Evolutionary conservation across 2,888 invertebrate genomes (phyloP), one percentile per base, ranked within the genome.

Genomic region (Conus canariensis): DNA sequence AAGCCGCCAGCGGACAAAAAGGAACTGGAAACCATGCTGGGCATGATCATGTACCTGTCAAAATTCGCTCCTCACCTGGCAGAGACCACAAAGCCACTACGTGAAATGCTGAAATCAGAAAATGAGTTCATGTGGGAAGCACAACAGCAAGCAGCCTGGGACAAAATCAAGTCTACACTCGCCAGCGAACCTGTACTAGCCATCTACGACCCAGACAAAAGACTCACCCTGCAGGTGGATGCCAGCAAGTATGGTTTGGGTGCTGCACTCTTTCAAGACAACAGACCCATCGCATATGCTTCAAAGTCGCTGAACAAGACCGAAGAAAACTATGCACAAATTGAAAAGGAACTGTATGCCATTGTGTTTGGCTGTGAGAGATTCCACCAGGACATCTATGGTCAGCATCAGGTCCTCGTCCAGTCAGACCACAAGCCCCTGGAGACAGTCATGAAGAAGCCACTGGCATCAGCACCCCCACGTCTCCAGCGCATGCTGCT

Each of bases 11-110:
- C 9, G 80, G 85, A 91, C 45, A 88, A 82, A 25, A 88, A 88
- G 59, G 90, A 88, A 16, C 82, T 91, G 25, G 59, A 89, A 77
- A 64, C 83, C 16, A 74, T 92, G 12, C 83, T 92, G 12, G 92
- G 88, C 7, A 91, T 88, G 89, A 80, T 91, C 2, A 92, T 60
- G 10, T 92, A 92, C 80, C 70, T 92, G 9, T 58, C 90, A 9
- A 86, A 86, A n/a, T 86, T 86, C 14, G 85, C 85, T 25, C 60
- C 85, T 25, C 30, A 60, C 45, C 25, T 60, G 25, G 30, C 85
- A 25, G 85, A 86, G 14, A 60, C 14, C 22, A 86, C 85, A 16
- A 86, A 59, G 85, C 85, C 85, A n/a, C 25, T 64, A n/a, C 14
- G 87, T 9, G 87, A 87, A 30, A 3, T 87, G 16, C 56, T 67